phyloP scores from a whole-genome alignment of 2,113 vertebrate species.

The Notothenia coriiceps region DNA sequence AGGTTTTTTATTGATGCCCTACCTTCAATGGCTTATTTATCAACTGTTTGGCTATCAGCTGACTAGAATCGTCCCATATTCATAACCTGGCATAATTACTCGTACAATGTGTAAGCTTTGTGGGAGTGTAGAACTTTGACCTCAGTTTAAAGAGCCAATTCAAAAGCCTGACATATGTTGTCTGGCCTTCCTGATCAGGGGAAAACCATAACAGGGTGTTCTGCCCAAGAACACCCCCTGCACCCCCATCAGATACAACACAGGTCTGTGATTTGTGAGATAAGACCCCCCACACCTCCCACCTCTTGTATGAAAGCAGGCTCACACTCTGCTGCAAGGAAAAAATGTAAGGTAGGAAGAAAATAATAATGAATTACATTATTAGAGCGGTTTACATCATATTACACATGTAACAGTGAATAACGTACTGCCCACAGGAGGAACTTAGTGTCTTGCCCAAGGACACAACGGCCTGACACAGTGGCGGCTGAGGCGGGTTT shows the following conservation, averaged over 20 bases:
- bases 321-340: not conserved
- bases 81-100: not conserved
- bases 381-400: too few species aligned
- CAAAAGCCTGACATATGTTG: slow-evolving; percentile 87
- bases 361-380: too few species aligned
- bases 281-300: slow-evolving; percentile 14
- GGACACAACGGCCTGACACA: too few species aligned
- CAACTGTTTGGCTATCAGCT: not conserved
- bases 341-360: not conserved
- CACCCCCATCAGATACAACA: slow-evolving; percentile 10
- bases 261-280: slow-evolving; percentile 40
- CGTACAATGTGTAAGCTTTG: too few species aligned
- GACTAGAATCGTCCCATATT: not conserved
- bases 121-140: too few species aligned
- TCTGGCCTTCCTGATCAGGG: slow-evolving; percentile 67
- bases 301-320: slow-evolving; percentile 12
- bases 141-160: too few species aligned
- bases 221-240: not conserved
- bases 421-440: too few species aligned
- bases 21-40: not conserved
- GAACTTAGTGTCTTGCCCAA: too few species aligned
- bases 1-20: not conserved
- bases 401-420: too few species aligned
- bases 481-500: too few species aligned
- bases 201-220: slow-evolving; percentile 56